Conservation (phyloP, 2,888 invertebrate genomes). For the Frankliniella fusca region DNA sequence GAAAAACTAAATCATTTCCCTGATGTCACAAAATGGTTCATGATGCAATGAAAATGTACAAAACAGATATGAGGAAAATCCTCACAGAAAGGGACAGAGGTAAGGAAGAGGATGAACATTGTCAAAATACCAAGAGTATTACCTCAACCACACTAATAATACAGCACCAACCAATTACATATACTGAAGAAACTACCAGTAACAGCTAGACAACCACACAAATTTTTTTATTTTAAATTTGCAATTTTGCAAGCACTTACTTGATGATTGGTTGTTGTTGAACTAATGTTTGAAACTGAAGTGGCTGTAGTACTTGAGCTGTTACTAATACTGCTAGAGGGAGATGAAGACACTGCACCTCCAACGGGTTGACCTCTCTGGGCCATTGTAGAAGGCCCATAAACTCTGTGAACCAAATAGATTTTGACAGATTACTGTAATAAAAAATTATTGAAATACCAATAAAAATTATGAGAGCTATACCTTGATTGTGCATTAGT, state of each 20-base stretch:
- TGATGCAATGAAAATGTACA: not conserved
- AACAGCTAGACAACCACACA: not conserved
- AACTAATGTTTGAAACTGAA: not conserved
- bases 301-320: slow-evolving; percentile 20
- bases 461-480: not conserved
- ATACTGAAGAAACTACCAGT: not conserved
- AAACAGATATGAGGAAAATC: not conserved
- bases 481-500: no score
- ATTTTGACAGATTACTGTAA: not conserved
- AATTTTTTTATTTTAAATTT: not conserved
- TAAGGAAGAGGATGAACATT: not conserved
- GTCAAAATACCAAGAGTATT: not conserved
- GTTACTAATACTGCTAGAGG: not conserved
- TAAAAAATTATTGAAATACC: not conserved
- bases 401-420: not conserved
- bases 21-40: not conserved
- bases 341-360: slow-evolving; percentile 36
- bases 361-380: slow-evolving; percentile 44
- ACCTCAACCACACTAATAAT: not conserved
- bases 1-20: no score
- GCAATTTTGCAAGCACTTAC: not conserved
- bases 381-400: not conserved
- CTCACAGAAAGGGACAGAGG: not conserved
- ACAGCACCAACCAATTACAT: not conserved
- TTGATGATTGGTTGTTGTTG: not conserved